These are phyloP conservation scores for Ferdinandea cuprea DNA, from an alignment of 2,888 invertebrate species.

Conservation along the genomic window DNA sequence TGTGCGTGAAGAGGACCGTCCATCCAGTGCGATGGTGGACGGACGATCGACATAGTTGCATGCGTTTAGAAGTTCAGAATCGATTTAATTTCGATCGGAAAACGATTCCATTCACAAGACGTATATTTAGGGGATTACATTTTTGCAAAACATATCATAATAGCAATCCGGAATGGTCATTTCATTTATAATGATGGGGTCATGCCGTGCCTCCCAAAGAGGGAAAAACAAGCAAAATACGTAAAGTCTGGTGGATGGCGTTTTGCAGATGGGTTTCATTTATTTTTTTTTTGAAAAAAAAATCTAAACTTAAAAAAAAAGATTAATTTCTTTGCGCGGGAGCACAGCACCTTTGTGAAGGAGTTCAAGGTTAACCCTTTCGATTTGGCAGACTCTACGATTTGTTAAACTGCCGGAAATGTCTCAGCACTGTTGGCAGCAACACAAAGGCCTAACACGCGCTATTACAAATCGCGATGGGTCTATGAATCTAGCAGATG, in stretches of 20 bases:
- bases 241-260: slow-evolving; percentile 3
- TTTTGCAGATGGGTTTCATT: slow-evolving; percentile 62
- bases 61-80: slow-evolving; percentile 55
- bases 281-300: slow-evolving; percentile 3
- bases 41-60: slow-evolving; percentile 37
- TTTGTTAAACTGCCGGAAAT: slow-evolving; percentile 58
- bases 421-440: slow-evolving; percentile 8
- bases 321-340: slow-evolving; percentile 34
- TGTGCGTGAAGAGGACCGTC: neutral
- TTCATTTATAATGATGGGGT: slow-evolving; percentile 67
- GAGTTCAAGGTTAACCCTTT: slow-evolving; percentile 63
- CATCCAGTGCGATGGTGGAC: neutral
- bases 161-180: slow-evolving; percentile 69
- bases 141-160: slow-evolving; percentile 65
- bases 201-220: too few relatives aligned
- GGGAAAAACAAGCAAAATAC: neutral
- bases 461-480: slow-evolving; percentile 6
- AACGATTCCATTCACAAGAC: slow-evolving; percentile 61
- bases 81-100: slow-evolving; percentile 67
- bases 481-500: slow-evolving; percentile 42
- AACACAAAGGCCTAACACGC: neutral
- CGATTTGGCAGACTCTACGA: slow-evolving; percentile 4
- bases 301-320: neutral
- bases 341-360: slow-evolving; percentile 19
- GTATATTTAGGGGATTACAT: slow-evolving; percentile 60